phyloP scores from a whole-genome alignment of 1,140 invertebrate genomes.

The Leptoteleia sp. region DNA sequence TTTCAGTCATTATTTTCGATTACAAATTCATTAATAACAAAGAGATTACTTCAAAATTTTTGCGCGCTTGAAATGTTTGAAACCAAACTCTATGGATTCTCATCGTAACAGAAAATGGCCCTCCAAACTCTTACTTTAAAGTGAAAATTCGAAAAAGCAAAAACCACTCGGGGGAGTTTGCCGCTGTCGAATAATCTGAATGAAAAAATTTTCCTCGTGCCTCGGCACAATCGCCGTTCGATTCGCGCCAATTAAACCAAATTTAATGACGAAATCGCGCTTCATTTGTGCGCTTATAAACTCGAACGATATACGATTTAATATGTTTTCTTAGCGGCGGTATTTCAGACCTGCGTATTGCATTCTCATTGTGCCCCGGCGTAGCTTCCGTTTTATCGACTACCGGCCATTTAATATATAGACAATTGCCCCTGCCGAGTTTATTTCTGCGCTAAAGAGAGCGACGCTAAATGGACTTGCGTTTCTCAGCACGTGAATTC shows the following conservation, averaged over 20 bases:
- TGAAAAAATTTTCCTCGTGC: not conserved
- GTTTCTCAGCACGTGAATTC: conserved; percentile 59
- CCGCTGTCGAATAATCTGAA: not conserved
- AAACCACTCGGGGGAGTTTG: not conserved
- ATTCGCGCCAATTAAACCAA: conserved; percentile 5
- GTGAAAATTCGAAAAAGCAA: not conserved
- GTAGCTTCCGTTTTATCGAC: conserved; percentile 63
- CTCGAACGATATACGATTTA: conserved; percentile 30
- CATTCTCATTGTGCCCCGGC: conserved; percentile 39
- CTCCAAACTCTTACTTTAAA: too few species aligned
- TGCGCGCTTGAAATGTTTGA: too few species aligned
- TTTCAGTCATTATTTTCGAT: too few species aligned
- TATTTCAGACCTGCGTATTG: conserved; percentile 49
- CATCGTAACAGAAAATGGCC: too few species aligned
- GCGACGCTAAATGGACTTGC: conserved; percentile 60
- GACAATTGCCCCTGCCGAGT: conserved; percentile 52
- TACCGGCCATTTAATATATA: conserved; percentile 60
- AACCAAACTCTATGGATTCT: too few species aligned
- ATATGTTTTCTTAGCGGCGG: conserved; percentile 57
- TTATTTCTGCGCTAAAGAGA: conserved; percentile 64
- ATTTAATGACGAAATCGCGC: not conserved
- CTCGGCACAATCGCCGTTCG: not conserved
- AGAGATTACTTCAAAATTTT: too few species aligned
- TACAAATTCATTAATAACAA: too few species aligned
- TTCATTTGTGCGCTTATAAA: not conserved